Evolutionary conservation across 2,797 vertebrate genomes (phyloP).

Genomic region (Myotis myotis): DNA sequence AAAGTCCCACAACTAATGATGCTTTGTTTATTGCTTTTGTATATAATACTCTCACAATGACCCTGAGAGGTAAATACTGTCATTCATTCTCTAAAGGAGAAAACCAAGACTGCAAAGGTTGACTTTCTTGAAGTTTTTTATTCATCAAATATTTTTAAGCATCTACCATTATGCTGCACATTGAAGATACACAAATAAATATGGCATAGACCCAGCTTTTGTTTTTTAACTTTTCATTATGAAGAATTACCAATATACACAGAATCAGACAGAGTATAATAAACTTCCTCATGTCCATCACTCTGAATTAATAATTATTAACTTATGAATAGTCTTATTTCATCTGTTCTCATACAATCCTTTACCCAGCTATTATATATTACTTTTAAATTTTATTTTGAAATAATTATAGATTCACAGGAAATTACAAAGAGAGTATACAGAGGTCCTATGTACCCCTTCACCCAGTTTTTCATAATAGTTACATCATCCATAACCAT

Average conservation of each 20-base stretch:
- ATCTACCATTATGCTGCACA: not conserved
- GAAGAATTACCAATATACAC: not conserved
- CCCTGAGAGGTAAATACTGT: not conserved
- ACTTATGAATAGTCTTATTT: not conserved
- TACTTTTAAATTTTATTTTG: not conserved
- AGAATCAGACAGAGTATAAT: not conserved
- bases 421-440: not conserved
- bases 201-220: not conserved
- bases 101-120: not conserved
- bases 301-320: not conserved
- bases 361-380: not conserved
- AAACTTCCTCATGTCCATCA: not conserved
- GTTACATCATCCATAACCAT: not conserved
- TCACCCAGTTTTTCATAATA: not conserved
- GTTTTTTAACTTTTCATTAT: not conserved
- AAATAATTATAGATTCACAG: not conserved
- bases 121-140: not conserved
- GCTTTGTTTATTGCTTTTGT: not conserved
- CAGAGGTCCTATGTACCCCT: not conserved
- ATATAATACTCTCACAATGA: not conserved
- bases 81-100: not conserved
- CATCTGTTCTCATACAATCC: not conserved
- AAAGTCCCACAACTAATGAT: not conserved
- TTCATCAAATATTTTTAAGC: slow-evolving; percentile 3
- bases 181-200: not conserved